These are phyloP conservation scores for Muntiacus muntjak DNA, from an alignment of 2,113 vertebrate species.

Conservation along the genomic window DNA sequence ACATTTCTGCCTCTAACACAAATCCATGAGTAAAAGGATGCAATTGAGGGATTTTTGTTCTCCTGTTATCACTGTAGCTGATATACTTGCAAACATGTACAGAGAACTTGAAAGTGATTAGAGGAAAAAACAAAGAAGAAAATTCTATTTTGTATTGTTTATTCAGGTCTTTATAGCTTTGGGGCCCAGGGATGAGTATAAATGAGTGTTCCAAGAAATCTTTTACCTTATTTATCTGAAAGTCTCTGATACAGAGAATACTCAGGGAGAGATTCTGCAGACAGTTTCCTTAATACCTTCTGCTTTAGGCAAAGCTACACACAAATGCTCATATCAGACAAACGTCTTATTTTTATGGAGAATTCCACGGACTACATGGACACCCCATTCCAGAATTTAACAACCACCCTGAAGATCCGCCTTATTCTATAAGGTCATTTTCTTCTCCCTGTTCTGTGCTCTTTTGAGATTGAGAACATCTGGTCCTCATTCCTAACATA, in stretches of 20 bases:
- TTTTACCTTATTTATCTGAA: not conserved
- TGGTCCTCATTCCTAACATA: constrained; percentile 56
- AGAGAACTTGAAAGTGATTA: not conserved
- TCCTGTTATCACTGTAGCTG: not conserved
- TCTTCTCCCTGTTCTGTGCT: constrained; percentile 25
- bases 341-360: constrained; percentile 23
- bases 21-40: not conserved
- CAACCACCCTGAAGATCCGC: not conserved
- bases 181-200: not conserved
- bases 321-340: not conserved
- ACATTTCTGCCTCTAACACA: not conserved
- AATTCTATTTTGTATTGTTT: not conserved
- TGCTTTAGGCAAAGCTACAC: not conserved
- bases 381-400: not conserved
- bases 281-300: not conserved
- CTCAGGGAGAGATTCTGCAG: not conserved
- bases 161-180: not conserved
- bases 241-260: not conserved
- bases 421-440: constrained; percentile 38
- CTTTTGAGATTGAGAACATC: constrained; percentile 59
- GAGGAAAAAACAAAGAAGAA: not conserved
- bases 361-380: not conserved
- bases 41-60: not conserved
- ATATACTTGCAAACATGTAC: not conserved
- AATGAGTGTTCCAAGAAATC: not conserved